Conservation (phyloP, 30 jellyfish, hydroid and myxozoan species). For the Aurelia aurita complex sp. Pacific region DNA sequence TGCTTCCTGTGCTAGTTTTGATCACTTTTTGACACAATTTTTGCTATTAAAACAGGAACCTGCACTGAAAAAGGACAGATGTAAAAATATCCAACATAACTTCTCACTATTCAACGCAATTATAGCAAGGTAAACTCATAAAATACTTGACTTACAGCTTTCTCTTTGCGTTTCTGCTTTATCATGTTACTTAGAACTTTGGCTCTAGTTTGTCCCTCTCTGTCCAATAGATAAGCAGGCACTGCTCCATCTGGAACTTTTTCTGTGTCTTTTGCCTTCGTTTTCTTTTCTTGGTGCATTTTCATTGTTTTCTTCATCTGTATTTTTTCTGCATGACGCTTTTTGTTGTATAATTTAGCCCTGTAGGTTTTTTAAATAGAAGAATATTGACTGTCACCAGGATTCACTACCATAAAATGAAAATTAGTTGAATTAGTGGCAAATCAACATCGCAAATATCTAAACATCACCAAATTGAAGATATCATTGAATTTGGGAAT, state of each 20-base stretch:
- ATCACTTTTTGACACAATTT: too few relatives aligned
- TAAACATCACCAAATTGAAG: too few relatives aligned
- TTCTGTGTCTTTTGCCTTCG: constrained; percentile 82
- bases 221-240: constrained; percentile 97
- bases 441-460: too few relatives aligned
- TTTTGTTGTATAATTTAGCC: constrained; percentile 94
- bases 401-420: too few relatives aligned
- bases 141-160: constrained; percentile 79
- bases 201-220: constrained; percentile 99
- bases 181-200: constrained; percentile 96
- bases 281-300: constrained; percentile 97
- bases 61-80: too few relatives aligned
- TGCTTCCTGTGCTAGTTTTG: too few relatives aligned
- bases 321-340: constrained; percentile 98
- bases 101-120: too few relatives aligned
- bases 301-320: constrained; percentile 96
- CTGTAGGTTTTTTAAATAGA: constrained; percentile 11
- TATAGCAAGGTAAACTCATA: not conserved
- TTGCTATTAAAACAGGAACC: too few relatives aligned
- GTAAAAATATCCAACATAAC: too few relatives aligned
- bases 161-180: constrained; percentile 98
- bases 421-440: too few relatives aligned
- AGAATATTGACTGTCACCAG: too few relatives aligned
- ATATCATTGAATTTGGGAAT: too few relatives aligned
- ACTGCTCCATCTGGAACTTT: constrained; percentile 98